Evolutionary conservation across 2,888 invertebrate species (phyloP), one percentile per base, ranked within the genome.

Genomic region (Netelia fuscicornis): DNA sequence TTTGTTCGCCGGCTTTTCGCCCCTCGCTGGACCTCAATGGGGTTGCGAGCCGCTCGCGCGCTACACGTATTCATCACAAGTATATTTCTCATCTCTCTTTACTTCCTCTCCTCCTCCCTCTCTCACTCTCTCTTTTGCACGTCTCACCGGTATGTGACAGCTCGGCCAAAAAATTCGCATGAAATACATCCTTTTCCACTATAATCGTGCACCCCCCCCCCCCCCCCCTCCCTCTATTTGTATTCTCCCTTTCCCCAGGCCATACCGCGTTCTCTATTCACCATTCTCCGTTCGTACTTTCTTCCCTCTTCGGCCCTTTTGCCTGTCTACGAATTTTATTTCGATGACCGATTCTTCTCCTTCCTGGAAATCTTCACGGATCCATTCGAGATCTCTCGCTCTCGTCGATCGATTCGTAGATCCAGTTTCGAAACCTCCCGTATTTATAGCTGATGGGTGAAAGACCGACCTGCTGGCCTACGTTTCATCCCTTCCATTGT

Each of bases 81-180:
- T 56, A 78, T 83, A 52, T 62, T 52, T 74, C 54, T 67, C 25
- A 13, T 54, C 56, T 42, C 25, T 37, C 65, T 44, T 64, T 54
- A n/a, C 23, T 25, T 25, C 30, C 30, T 11, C 17, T 25, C 52
- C 17, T 58, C 17, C 17, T 0, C 17, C 17, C 17, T 17, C 17
- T 17, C 17, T 25, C 58, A 2, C 9, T 17, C 17, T 25, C 58
- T 8, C 9, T 17, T 37, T 30, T 54, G 30, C 8, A 20, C 17
- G n/a, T 56, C 62, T 70, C 62, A n/a, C 54, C 44, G 20, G 25
- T 17, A n/a, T 25, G 75, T 83, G 79, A 79, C 83, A 79, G 74
- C 56, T 75, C 75, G 79, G 64, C 75, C 83, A 79, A 83, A 83
- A 83, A 83, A 83, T 83, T 83, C 83, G 79, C 68, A 79, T 70